These are phyloP conservation scores for Patagioenas fasciata DNA, from an alignment of 2,113 vertebrate species.

Conservation along the genomic window DNA sequence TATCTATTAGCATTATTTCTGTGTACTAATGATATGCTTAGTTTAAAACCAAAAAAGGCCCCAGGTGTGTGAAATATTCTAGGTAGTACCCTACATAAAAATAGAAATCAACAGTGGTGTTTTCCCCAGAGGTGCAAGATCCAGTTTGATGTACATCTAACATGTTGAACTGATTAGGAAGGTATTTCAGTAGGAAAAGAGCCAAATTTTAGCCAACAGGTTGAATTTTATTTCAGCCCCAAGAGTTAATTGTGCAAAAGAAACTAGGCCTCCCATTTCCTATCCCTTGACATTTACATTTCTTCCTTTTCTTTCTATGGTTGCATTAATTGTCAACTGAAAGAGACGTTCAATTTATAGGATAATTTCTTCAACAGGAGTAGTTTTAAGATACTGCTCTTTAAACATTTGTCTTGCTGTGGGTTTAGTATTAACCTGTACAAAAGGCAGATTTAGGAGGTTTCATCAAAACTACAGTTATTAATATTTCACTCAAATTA, in stretches of 20 bases:
- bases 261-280: slow-evolving; percentile 31
- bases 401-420: neutral
- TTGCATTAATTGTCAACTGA: neutral
- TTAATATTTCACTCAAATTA: neutral
- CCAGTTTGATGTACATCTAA: neutral
- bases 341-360: neutral
- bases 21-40: neutral
- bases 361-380: neutral
- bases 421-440: neutral
- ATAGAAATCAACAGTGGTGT: neutral
- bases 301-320: slow-evolving; percentile 14
- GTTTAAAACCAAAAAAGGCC: neutral
- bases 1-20: neutral
- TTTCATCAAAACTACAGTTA: neutral
- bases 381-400: neutral
- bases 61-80: neutral
- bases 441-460: neutral
- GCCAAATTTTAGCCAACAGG: slow-evolving; percentile 22
- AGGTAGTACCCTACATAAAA: neutral
- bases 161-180: slow-evolving; percentile 18
- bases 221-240: slow-evolving; percentile 50
- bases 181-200: slow-evolving; percentile 28
- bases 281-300: neutral
- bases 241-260: slow-evolving; percentile 34
- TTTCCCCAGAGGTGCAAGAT: neutral